These are phyloP conservation scores for Nasonia oneida DNA, from an alignment of 2,888 invertebrate genomes.

Conservation along the genomic window DNA sequence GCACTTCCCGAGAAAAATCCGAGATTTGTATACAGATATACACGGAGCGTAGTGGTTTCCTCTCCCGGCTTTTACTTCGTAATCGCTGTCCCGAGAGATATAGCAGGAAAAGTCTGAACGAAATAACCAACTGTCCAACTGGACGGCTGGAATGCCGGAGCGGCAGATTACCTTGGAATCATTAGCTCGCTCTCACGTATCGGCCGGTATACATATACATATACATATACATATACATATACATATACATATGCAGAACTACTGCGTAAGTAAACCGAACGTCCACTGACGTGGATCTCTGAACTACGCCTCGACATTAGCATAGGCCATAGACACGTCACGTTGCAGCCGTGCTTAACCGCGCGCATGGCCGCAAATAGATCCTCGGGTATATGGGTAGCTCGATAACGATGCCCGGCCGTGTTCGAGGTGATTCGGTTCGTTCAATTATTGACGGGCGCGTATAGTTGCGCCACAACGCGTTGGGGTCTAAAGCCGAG, in stretches of 20 bases:
- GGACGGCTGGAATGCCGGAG: slow-evolving; percentile 19
- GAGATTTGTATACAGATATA: not conserved
- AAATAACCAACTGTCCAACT: slow-evolving; percentile 59
- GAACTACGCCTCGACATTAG: no score
- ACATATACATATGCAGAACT: not conserved
- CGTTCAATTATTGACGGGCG: not conserved
- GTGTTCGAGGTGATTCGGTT: not conserved
- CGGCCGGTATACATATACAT: not conserved
- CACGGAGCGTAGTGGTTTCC: not conserved
- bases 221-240: not conserved
- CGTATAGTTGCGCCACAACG: not conserved
- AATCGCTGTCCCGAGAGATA: slow-evolving; percentile 30
- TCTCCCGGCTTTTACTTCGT: slow-evolving; percentile 13
- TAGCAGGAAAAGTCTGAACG: slow-evolving; percentile 48
- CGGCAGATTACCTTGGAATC: slow-evolving; percentile 28
- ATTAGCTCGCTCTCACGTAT: not conserved
- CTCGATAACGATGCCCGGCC: not conserved
- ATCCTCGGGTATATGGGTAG: not conserved
- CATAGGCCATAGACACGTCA: not conserved
- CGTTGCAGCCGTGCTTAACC: not conserved
- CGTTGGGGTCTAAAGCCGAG: not conserved
- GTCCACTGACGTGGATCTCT: no score
- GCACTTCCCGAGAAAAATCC: not conserved
- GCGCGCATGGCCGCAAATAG: not conserved
- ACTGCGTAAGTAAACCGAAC: not conserved